Evolutionary conservation across 2,113 vertebrate species (phyloP).

Genomic region (Larimichthys polyactis): DNA sequence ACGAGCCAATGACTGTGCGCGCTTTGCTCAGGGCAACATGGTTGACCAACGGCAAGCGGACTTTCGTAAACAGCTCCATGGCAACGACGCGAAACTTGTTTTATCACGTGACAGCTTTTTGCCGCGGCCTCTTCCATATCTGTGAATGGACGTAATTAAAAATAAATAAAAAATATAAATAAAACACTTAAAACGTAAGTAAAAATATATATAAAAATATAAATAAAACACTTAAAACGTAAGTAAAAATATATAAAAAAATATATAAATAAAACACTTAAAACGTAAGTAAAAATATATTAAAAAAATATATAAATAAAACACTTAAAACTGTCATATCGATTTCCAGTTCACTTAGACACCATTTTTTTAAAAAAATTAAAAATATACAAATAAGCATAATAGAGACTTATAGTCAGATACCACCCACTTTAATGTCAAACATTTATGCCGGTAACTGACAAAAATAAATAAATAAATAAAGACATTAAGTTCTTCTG

Average conservation of each 20-base stretch:
- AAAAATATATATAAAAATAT: background rate
- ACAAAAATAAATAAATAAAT: no score
- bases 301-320: background rate
- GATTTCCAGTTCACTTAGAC: no score
- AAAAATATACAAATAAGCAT: no score
- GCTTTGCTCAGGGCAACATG: background rate
- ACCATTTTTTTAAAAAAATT: no score
- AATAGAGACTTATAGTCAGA: no score
- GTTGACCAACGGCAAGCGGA: constrained; percentile 65
- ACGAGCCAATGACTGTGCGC: constrained; percentile 62
- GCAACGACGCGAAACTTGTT: constrained; percentile 72
- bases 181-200: background rate
- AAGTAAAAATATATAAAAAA: background rate
- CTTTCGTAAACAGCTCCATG: constrained; percentile 76
- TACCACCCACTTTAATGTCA: no score
- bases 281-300: background rate
- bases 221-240: background rate
- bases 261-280: background rate
- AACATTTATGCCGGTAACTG: no score
- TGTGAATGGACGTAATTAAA: background rate
- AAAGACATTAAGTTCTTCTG: no score
- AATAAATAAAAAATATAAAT: background rate
- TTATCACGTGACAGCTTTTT: constrained; percentile 68
- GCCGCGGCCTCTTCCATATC: constrained; percentile 2
- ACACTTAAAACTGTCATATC: background rate